Base-by-base conservation (phyloP, 2,888 invertebrate species). In the Phragmatobia fuliginosa region DNA sequence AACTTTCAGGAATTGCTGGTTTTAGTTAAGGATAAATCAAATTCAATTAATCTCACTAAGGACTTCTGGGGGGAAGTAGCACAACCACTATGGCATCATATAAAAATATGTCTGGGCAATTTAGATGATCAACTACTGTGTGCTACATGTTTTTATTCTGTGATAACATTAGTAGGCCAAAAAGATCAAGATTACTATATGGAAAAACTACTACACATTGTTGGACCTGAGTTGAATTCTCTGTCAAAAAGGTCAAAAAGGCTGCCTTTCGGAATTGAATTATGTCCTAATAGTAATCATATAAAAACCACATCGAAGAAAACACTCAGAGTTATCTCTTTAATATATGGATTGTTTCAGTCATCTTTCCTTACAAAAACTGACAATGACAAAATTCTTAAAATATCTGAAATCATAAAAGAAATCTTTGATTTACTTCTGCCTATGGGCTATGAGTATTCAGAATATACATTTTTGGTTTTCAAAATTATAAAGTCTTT, bases 401-500 rank as follows among this genome's bases (percentile, higher is more conserved):
- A 71, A 71, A 59, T 89, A 52, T 52, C 66, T 28, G 66, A 73
- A 38, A 71, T 91, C 78, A 79, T 94, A 74, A 74, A 83, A 70
- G 70, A 75, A 66, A 76, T 87, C 73, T 82, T 95, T 87, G 70
- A 88, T 82, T 77, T 92, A 82, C 76, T 91, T 77, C 73, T 88
- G 73, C 25, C 81, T 62, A 84, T 91, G 92, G 88, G 94, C 84
- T 91, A 93, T 93, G 86, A 92, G 73, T 96, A 96, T 79, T 94
- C 96, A n/a, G 91, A 90, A 80, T 91, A 92, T 76, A 95, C 96
- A 73, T 96, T 94, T 75, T 89, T 96, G 62, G 90, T 91, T 58
- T 96, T 96, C 67, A 96, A 95, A 88, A 92, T 92, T 69, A 86
- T 96, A 16, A 88, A 90, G 60, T 86, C 94, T 81, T 90, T 95